Percentiles rank a stretch among this genome's conserved stretches.
Evolutionary conservation across 2,797 vertebrate species (phyloP).

Genomic region (Coreius guichenoti): DNA sequence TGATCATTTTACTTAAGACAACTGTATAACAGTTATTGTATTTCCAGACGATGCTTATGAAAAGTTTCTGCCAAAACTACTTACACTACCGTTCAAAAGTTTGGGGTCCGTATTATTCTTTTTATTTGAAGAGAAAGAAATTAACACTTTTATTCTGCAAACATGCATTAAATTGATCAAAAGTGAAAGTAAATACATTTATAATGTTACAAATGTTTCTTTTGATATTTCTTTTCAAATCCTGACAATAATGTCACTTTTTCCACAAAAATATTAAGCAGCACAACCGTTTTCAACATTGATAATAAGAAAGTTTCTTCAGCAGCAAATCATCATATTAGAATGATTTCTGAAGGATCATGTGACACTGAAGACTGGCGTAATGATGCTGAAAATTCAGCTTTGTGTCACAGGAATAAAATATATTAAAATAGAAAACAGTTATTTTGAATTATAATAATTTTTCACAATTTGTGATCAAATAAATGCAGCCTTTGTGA

Average conservation of each 20-base stretch:
- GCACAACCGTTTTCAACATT: too few relatives aligned
- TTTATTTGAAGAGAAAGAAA: not conserved
- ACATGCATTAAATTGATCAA: not conserved
- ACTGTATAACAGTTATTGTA: not conserved
- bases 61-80: slow-evolving; percentile 33
- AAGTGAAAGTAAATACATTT: not conserved
- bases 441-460: not conserved
- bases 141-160: not conserved
- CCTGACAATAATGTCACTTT: too few relatives aligned
- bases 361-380: not conserved
- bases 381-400: not conserved
- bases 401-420: too few relatives aligned
- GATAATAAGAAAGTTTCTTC: not conserved
- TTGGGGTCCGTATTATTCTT: not conserved
- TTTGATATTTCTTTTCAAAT: too few relatives aligned
- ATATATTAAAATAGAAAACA: not conserved
- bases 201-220: not conserved
- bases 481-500: not conserved
- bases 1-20: slow-evolving; percentile 8
- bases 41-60: not conserved
- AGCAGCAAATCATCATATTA: not conserved
- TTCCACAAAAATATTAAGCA: too few relatives aligned
- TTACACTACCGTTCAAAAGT: not conserved
- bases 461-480: not conserved
- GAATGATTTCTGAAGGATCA: not conserved